Evolutionary conservation across 2,888 invertebrate species (phyloP).

Genomic region (Ectemnius continuus): DNA sequence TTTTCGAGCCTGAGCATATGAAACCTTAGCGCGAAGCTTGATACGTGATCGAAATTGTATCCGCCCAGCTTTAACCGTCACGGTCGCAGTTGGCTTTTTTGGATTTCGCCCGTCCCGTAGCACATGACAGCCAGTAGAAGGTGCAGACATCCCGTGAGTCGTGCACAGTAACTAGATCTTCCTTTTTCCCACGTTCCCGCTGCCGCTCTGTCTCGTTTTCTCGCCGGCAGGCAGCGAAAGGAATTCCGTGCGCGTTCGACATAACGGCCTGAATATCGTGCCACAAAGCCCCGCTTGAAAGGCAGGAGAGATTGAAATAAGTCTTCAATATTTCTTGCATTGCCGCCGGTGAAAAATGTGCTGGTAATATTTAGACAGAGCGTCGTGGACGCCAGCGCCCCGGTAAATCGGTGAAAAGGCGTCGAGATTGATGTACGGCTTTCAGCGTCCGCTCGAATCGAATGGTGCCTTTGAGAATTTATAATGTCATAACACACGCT

Average conservation of each 20-base stretch:
- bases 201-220: too few relatives aligned
- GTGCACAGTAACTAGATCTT: neutral
- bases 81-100: too few relatives aligned
- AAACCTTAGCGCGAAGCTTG: too few relatives aligned
- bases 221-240: neutral
- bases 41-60: too few relatives aligned
- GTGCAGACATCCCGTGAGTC: too few relatives aligned
- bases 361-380: slow-evolving; percentile 42
- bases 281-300: neutral
- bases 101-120: too few relatives aligned
- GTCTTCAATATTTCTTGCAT: slow-evolving; percentile 51
- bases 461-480: slow-evolving; percentile 52
- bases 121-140: too few relatives aligned
- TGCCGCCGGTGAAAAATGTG: slow-evolving; percentile 38
- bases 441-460: slow-evolving; percentile 40
- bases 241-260: slow-evolving; percentile 48
- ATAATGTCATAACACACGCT: slow-evolving; percentile 54
- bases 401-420: slow-evolving; percentile 21
- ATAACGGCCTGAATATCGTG: slow-evolving; percentile 32
- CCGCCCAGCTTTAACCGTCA: too few relatives aligned
- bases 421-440: slow-evolving; percentile 44
- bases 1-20: too few relatives aligned
- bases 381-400: slow-evolving; percentile 6
- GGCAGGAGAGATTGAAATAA: slow-evolving; percentile 49
- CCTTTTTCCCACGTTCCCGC: too few relatives aligned